These are phyloP conservation scores for Ochropleura plecta DNA, from an alignment of 2,888 invertebrate species.

Conservation along the genomic window DNA sequence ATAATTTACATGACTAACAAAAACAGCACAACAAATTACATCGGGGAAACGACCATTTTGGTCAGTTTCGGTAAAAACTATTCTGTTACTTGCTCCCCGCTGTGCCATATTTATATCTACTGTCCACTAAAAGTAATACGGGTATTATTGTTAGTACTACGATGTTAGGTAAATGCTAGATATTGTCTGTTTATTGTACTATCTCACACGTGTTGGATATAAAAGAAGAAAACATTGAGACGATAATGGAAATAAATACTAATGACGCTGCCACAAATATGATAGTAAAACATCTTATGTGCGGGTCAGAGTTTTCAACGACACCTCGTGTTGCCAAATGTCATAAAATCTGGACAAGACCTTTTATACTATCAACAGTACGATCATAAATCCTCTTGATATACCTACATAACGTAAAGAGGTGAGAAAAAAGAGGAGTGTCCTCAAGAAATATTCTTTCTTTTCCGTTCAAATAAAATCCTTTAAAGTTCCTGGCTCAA, in stretches of 20 bases:
- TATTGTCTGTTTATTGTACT: constrained; percentile 11
- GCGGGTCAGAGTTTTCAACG: background rate
- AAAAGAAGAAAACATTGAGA: constrained; percentile 4
- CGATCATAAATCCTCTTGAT: background rate
- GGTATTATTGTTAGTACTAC: constrained; percentile 30
- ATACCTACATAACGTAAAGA: background rate
- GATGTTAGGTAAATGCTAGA: constrained; percentile 4
- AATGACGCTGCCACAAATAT: constrained; percentile 1
- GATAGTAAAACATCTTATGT: background rate
- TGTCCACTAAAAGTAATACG: constrained; percentile 34
- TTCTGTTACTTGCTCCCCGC: constrained; percentile 50
- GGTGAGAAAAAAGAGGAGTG: background rate
- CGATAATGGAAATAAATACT: constrained; percentile 6
- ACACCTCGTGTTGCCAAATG: background rate
- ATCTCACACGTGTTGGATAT: constrained; percentile 1
- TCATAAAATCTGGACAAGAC: background rate
- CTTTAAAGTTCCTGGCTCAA: constrained; percentile 44
- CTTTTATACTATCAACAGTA: background rate
- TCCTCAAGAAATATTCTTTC: constrained; percentile 13
- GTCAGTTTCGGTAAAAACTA: constrained; percentile 56
- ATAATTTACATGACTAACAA: constrained; percentile 36
- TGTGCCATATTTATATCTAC: constrained; percentile 53
- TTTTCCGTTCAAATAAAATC: constrained; percentile 37
- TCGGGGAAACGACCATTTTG: constrained; percentile 39
- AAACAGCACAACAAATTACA: constrained; percentile 35